Evolutionary conservation across 2,797 vertebrate species (phyloP), one percentile per base, ranked within the genome.

Genomic region (Chlorospingus semifuscus): DNA sequence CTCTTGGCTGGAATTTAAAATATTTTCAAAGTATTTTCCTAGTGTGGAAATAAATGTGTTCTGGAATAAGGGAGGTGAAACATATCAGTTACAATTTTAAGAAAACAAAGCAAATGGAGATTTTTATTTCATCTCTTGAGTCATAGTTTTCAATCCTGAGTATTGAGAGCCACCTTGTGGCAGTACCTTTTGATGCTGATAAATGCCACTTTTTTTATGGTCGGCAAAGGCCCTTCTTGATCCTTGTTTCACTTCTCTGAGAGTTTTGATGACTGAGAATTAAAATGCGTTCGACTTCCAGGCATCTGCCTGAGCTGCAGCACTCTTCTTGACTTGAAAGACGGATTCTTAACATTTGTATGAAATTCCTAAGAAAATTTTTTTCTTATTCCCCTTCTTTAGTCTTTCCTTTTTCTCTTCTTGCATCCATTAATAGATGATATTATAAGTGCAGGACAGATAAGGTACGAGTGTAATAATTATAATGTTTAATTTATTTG

Each of bases 121-220:
- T 13, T 55, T 17, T 59, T 39, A 30, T 46, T 92, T 69, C 7
- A 1, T 50, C 39, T 66, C 49, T 17, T 2, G 41, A 3, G 12
- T 36, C 71, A 1, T 46, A 4, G 47, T 65, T 95, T 95, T 94
- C 75, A 97, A 82, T 92, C 26, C 46, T 93, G 90, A 65, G 92
- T 50, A 37, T 93, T 87, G 97, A 97, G 96, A 91, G 97, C 95
- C 97, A 98, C 89, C 97, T 94, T 91, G 97, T 97, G 97, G 95
- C 89, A 42, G 0, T 89, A 12, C 34, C 94, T 57, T 69, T 95
- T 93, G 69, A 55, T 94, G 93, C 55, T 37, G 26, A 46, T n/a
- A 4, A 42, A 44, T 78, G 17, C 9, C 60, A 22, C 76, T 53
- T 30, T 12, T 69, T 69, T 56, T 64, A 3, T 52, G 69, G 34